A percentile compares a stretch with the other conserved stretches of the same genome.
These are phyloP conservation scores for Patella depressa DNA, from an alignment of 2,888 invertebrate species.

Conservation along the genomic window DNA sequence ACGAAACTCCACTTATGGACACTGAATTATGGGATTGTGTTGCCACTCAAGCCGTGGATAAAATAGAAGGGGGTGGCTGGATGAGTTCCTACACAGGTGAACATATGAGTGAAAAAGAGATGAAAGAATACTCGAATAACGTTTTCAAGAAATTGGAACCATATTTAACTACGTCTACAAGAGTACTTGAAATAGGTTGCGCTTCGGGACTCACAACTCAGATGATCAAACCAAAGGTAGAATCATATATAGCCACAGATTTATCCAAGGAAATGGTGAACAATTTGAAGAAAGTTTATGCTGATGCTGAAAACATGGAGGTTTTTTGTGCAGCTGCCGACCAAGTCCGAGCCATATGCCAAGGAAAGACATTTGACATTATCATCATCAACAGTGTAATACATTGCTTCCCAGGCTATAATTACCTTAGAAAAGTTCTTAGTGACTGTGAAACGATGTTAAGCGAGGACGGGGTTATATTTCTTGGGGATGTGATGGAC, in stretches of 20 bases:
- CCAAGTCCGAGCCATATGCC: neutral
- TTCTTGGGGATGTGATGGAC: neutral
- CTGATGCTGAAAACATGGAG: neutral
- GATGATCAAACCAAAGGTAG: conserved; percentile 2
- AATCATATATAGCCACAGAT: neutral
- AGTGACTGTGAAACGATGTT: conserved; percentile 1
- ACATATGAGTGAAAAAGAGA: conserved; percentile 21
- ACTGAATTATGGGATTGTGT: conserved; percentile 26
- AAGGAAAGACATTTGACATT: neutral
- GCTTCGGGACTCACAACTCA: conserved; percentile 7
- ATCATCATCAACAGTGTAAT: conserved; percentile 5
- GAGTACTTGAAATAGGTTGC: neutral
- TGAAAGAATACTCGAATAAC: conserved; percentile 20
- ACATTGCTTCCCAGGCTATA: neutral
- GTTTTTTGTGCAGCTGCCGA: neutral
- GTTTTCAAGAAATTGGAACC: conserved; percentile 14
- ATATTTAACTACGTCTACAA: neutral
- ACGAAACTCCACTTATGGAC: conserved; percentile 22
- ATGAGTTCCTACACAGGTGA: conserved; percentile 24
- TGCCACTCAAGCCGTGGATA: conserved; percentile 16
- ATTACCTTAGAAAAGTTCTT: neutral
- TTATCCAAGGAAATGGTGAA: neutral
- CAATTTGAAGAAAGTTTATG: neutral
- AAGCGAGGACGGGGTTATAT: neutral
- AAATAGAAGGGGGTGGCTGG: conserved; percentile 26